Evolutionary conservation across 2,113 vertebrate genomes (phyloP), one percentile per base, ranked within the genome.

Genomic region (Rafetus swinhoei): DNA sequence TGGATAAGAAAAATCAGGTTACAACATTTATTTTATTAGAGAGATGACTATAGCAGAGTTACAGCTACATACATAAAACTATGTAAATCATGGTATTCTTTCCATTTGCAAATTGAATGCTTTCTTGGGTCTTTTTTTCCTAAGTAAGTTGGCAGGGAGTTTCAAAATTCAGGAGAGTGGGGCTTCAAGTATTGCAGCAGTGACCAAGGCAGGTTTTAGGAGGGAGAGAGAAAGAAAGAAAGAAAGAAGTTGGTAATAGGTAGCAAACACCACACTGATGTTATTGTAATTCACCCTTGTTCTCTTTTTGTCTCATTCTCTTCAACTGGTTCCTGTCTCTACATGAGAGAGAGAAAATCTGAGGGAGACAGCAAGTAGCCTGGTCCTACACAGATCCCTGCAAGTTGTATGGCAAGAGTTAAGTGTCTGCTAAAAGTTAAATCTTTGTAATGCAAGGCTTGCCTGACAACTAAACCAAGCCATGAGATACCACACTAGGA

Each of bases 31-130:
- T 29, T 81, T 45, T 35, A 25, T 16, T 24, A 15, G 13, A 72
- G 16, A 21, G 52, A 45, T 60, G n/a, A 50, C 29, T 19, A 24
- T 4, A 16, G 25, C 1, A 24, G 29, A 45, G 5, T 24, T n/a
- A 39, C 0, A 0, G 4, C 59, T 60, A 60, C 25, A 60, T 9
- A 19, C 3, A 54, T 53, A 81, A 27, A 35, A 18, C 6, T 1
- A 59, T 12, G 7, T 21, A 74, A 80, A 80, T 69, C 24, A 27
- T 10, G 50, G 18, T 74, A 81, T 92, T 53, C 53, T 72, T 35
- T 72, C 65, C 18, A 22, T 2, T 6, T 14, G 35, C 54, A 81
- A 76, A 7, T 11, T 27, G 29, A 35, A 22, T 3, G 0, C 39
- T n/a, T 90, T 60, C 45, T 35, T 10, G 6, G 56, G 10, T 18